Evolutionary conservation across 2,888 invertebrate species (phyloP).

Genomic region (Diaphora mendica): DNA sequence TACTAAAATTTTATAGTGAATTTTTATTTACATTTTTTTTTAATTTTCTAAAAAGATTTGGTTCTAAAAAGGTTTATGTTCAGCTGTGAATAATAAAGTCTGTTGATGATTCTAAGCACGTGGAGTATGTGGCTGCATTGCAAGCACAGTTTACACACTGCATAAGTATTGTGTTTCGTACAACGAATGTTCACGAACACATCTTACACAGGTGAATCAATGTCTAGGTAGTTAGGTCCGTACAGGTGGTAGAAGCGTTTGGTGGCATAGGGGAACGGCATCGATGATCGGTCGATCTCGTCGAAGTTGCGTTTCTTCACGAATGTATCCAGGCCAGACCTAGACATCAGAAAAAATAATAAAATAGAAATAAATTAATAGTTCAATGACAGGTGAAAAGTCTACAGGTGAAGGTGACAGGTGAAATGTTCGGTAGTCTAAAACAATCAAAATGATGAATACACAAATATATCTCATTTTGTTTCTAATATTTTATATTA

Average conservation of each 20-base stretch:
- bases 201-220: slow-evolving; percentile 70
- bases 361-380: background rate
- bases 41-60: background rate
- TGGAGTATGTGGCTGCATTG: background rate
- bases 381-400: background rate
- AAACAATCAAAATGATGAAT: background rate
- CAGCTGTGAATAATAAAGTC: too few species aligned
- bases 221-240: slow-evolving; percentile 78
- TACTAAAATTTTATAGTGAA: background rate
- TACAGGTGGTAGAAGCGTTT: slow-evolving; percentile 87
- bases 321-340: slow-evolving; percentile 84
- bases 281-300: slow-evolving; percentile 87
- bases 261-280: slow-evolving; percentile 78
- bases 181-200: slow-evolving; percentile 31
- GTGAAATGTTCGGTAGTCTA: background rate
- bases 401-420: background rate
- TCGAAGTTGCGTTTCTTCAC: slow-evolving; percentile 87
- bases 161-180: slow-evolving; percentile 14
- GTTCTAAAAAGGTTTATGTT: too few species aligned
- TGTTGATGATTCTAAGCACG: too few species aligned
- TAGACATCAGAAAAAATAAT: slow-evolving; percentile 33
- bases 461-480: background rate
- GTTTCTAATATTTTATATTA: background rate
- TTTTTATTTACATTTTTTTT: background rate
- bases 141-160: background rate